These are phyloP conservation scores for Pantherophis alleghaniensis DNA, from an alignment of 2,797 vertebrate species.

Conservation along the genomic window DNA sequence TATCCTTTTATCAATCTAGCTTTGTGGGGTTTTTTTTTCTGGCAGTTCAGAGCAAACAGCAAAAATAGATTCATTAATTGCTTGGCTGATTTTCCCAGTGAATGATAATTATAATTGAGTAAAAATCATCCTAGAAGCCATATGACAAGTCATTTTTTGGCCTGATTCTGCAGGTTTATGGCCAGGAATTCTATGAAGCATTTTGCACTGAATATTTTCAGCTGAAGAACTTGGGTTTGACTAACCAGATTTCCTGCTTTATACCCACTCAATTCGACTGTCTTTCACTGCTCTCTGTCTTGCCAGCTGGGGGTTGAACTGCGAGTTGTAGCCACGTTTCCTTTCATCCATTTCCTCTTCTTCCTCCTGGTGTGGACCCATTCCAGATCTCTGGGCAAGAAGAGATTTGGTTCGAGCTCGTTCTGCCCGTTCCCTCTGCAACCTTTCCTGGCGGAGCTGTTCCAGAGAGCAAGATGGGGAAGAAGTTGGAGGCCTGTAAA, in stretches of 20 bases:
- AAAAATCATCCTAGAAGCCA: neutral
- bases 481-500: conserved; percentile 50
- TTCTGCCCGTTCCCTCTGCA: conserved; percentile 79
- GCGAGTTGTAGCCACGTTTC: conserved; percentile 83
- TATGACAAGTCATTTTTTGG: neutral
- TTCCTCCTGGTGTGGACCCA: conserved; percentile 67
- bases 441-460: conserved; percentile 78
- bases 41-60: neutral
- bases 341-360: conserved; percentile 71
- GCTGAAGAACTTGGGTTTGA: neutral
- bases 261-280: neutral
- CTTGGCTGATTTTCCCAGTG: too few species aligned
- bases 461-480: conserved; percentile 72
- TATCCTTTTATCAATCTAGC: neutral
- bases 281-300: conserved; percentile 66
- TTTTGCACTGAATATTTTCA: neutral
- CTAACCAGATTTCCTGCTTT: neutral
- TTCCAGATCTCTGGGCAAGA: conserved; percentile 32
- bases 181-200: neutral
- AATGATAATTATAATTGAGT: neutral
- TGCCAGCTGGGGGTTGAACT: conserved; percentile 84
- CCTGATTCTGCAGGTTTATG: neutral
- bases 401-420: conserved; percentile 67
- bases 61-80: neutral
- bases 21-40: neutral